A percentile compares a stretch with the other conserved stretches of the same genome.
Conservation (phyloP, 2,113 vertebrate genomes). For the Percopsis transmontana region DNA sequence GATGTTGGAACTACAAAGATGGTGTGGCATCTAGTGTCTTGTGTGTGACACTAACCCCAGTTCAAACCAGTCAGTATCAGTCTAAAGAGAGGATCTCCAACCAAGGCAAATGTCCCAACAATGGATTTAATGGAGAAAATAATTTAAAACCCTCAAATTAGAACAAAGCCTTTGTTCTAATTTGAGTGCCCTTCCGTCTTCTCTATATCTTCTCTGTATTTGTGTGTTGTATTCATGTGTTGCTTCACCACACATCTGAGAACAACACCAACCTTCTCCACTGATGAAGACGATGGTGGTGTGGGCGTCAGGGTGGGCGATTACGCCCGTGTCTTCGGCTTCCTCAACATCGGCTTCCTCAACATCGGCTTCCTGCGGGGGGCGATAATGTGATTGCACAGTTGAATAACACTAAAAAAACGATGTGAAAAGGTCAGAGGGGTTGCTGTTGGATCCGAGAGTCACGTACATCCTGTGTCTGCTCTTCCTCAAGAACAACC, state of each 20-base stretch:
- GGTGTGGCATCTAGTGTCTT: no score
- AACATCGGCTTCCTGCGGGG: constrained; percentile 60
- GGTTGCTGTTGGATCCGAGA: background rate
- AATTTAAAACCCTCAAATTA: no score
- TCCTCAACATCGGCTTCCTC: constrained; percentile 63
- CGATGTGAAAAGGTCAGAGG: background rate
- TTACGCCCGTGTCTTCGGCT: constrained; percentile 52
- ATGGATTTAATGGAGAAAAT: no score
- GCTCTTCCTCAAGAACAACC: constrained; percentile 71
- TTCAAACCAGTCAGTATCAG: no score
- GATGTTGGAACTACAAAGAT: no score
- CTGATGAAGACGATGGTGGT: constrained; percentile 78
- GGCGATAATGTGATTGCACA: constrained; percentile 1
- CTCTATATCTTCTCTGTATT: no score
- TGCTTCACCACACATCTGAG: background rate
- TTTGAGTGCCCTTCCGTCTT: no score
- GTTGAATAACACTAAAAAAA: background rate
- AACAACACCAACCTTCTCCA: constrained; percentile 71
- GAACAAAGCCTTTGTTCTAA: no score
- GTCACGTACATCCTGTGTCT: constrained; percentile 62
- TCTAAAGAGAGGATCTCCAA: no score
- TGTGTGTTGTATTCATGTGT: background rate
- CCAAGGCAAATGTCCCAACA: no score
- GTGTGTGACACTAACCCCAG: no score
- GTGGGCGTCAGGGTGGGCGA: constrained; percentile 76